Evolutionary conservation across 2,888 invertebrate genomes (phyloP), one percentile per base, ranked within the genome.

Genomic region (Xestoiulus laeticollis): DNA sequence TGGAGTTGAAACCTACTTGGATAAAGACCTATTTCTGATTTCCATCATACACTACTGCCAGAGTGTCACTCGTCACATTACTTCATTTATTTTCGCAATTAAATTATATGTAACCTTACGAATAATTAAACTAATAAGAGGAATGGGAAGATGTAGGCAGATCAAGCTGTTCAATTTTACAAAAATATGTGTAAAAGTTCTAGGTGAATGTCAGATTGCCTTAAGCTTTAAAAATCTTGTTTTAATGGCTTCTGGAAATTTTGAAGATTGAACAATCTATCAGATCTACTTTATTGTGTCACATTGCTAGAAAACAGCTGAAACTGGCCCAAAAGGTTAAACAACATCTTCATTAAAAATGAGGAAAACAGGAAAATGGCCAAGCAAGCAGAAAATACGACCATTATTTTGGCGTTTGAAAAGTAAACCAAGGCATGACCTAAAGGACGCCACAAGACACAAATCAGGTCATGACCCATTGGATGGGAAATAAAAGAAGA

Each of bases 351-450:
- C 30, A 30, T 30, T 78, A 30, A 8, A 30, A 30, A 68, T 1
- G 26, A 26, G 12, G 14, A 30, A 26, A 30, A 30, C 30, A 78
- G 30, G 78, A 78, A 78, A 78, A 78, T 78, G 30, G 5, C 78
- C 78, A 4, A 26, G 8, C 26, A 78, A 78, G 30, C 78, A 30
- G 30, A 26, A 78, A 26, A 78, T 30, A 16, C 78, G 30, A 14
- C 14, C 30, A 30, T 78, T 78, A 78, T 78, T 59, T 78, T 78
- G 6, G 78, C 30, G 30, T 30, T 78, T 14, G 30, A 14, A 78
- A 78, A 78, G 78, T 78, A 78, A 78, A 78, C 78, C 78, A 78
- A 78, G 78, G 78, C 78, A 14, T 14, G 78, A 78, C 78, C 78
- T 78, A 78, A 78, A 78, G 78, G 78, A 78, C 78, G 30, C 14